Evolutionary conservation across 2,113 vertebrate genomes (phyloP).

Genomic region (Ammodramus savannarum): DNA sequence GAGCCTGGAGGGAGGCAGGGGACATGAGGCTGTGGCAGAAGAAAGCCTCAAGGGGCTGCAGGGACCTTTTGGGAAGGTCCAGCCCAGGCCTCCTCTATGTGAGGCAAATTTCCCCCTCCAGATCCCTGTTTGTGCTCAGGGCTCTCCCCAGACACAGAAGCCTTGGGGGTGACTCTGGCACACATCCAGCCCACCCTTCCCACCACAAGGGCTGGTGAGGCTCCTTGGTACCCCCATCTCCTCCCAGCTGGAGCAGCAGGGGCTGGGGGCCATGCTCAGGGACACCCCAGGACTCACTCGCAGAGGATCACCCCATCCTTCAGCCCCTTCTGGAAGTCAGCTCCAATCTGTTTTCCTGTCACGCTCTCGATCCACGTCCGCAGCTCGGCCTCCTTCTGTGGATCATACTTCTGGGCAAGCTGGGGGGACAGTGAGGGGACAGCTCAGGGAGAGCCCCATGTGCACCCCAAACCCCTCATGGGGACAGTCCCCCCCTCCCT

Average conservation of each 20-base stretch:
- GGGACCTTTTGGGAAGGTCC: not conserved
- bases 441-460: not conserved
- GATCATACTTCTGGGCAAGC: conserved; percentile 93
- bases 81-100: not conserved
- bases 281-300: conserved; percentile 77
- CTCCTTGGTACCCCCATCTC: not conserved
- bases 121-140: not conserved
- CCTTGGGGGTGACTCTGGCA: rapidly evolving
- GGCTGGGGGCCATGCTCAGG: not conserved
- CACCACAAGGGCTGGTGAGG: not conserved
- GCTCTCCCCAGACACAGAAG: not conserved
- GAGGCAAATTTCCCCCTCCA: not conserved
- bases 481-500: too few species aligned
- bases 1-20: conserved; percentile 70
- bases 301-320: conserved; percentile 88
- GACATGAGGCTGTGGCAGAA: not conserved
- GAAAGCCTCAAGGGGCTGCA: too few species aligned
- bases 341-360: conserved; percentile 80
- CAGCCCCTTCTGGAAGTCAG: conserved; percentile 92
- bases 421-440: not conserved
- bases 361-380: conserved; percentile 87
- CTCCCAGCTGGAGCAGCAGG: not conserved
- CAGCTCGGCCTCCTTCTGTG: conserved; percentile 88
- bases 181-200: not conserved
- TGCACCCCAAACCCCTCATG: not conserved